Evolutionary conservation across 1,140 invertebrate species (phyloP).

Genomic region (Trachymyrmex septentrionalis): DNA sequence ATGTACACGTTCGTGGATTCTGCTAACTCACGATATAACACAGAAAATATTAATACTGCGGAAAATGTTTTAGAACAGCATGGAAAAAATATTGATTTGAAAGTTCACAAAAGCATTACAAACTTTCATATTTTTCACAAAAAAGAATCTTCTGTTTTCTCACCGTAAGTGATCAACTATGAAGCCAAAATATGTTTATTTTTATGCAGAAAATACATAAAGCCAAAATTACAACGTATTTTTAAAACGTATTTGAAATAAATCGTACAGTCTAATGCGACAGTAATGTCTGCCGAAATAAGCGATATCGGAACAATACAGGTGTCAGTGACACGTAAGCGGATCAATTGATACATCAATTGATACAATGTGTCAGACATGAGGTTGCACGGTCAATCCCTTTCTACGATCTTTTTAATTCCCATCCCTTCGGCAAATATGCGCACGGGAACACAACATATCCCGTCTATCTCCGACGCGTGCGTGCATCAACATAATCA

Average conservation of each 20-base stretch:
- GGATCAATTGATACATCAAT: slow-evolving; percentile 27
- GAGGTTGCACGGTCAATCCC: slow-evolving; percentile 19
- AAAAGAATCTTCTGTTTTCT: neutral
- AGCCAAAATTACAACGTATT: neutral
- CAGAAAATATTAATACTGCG: slow-evolving; percentile 24
- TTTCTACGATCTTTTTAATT: slow-evolving; percentile 42
- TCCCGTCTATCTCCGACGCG: slow-evolving; percentile 30
- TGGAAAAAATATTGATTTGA: slow-evolving; percentile 4
- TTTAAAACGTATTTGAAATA: neutral
- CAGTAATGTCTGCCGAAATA: neutral
- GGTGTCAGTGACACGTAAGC: slow-evolving; percentile 9
- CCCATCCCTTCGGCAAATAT: slow-evolving; percentile 47
- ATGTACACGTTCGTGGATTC: neutral
- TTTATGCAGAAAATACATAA: neutral
- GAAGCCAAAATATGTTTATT: neutral
- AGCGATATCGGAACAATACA: slow-evolving; percentile 30
- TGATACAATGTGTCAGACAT: slow-evolving; percentile 1
- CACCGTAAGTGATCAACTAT: neutral
- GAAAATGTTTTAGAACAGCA: neutral
- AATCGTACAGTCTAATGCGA: no score
- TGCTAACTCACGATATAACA: neutral
- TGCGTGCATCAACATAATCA: slow-evolving; percentile 66
- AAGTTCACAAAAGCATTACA: neutral
- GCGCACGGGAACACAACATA: slow-evolving; percentile 58
- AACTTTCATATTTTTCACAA: neutral